Evolutionary conservation across 1,140 invertebrate species (phyloP).

Genomic region (Cydia amplana): DNA sequence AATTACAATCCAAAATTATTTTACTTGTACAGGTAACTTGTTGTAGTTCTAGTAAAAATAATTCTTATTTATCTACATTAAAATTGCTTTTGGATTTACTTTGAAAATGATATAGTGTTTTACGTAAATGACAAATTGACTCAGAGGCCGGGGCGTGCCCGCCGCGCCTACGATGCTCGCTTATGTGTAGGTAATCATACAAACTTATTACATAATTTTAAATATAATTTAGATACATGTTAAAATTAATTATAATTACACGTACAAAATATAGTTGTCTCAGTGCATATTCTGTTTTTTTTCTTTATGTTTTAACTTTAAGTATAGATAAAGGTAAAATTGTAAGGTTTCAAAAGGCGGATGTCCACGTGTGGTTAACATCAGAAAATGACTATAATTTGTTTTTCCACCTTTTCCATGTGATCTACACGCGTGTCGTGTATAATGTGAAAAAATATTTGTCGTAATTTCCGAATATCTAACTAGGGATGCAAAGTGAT

Average conservation of each 20-base stretch:
- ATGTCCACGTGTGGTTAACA: constrained; percentile 39
- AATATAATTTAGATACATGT: constrained; percentile 49
- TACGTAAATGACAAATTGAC: constrained; percentile 67
- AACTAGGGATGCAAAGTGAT: constrained; percentile 35
- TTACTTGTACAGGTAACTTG: constrained; percentile 33
- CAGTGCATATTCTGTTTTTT: constrained; percentile 50
- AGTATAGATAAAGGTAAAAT: constrained; percentile 41
- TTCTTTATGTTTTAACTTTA: constrained; percentile 33
- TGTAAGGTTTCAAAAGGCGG: constrained; percentile 40
- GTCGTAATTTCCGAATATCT: constrained; percentile 31
- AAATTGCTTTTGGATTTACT: constrained; percentile 62
- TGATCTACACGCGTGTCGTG: constrained; percentile 28
- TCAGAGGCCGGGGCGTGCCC: constrained; percentile 46
- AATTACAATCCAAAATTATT: constrained; percentile 25
- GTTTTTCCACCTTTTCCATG: constrained; percentile 20
- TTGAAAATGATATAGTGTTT: constrained; percentile 45
- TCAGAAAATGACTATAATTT: constrained; percentile 13
- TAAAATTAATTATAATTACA: constrained; percentile 58
- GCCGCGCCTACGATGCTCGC: constrained; percentile 36
- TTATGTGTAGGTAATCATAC: constrained; percentile 49
- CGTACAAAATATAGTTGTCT: constrained; percentile 57
- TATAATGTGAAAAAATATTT: constrained; percentile 41
- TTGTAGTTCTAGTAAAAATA: constrained; percentile 48
- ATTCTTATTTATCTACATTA: constrained; percentile 52
- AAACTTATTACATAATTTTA: constrained; percentile 53